A percentile compares a stretch with the other conserved stretches of the same genome.
Evolutionary conservation across 2,797 vertebrate species (phyloP).

Genomic region (Eurystomus glaucurus): DNA sequence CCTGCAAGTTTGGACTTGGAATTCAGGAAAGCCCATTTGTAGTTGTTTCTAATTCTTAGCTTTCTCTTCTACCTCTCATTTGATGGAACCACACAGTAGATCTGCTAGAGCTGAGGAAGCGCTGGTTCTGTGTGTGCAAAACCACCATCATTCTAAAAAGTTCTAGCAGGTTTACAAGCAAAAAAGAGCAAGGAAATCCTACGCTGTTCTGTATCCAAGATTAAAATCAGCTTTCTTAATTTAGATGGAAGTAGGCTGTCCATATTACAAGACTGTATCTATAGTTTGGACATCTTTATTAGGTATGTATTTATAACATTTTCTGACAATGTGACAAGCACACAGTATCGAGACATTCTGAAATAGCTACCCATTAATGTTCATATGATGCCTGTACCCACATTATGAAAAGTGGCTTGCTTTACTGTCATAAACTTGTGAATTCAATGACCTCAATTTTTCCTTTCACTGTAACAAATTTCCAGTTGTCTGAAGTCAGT

Average conservation of each 20-base stretch:
- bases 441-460: neutral
- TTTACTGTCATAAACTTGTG: neutral
- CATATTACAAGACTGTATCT: neutral
- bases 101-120: neutral
- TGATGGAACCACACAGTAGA: neutral
- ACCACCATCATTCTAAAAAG: neutral
- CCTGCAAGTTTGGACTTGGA: fast-evolving
- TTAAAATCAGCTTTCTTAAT: neutral
- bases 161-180: neutral
- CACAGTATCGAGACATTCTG: neutral
- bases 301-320: neutral
- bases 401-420: neutral
- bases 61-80: neutral
- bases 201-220: fast-evolving
- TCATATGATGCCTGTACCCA: neutral
- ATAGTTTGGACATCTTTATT: neutral
- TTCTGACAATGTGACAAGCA: neutral
- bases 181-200: neutral
- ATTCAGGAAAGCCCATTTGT: neutral
- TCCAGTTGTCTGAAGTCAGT: neutral
- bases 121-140: neutral
- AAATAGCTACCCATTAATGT: neutral
- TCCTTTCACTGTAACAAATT: neutral
- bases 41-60: neutral
- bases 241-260: neutral